Base-by-base conservation (phyloP, 1,140 invertebrate genomes). In the Drosophila tropicalis region DNA sequence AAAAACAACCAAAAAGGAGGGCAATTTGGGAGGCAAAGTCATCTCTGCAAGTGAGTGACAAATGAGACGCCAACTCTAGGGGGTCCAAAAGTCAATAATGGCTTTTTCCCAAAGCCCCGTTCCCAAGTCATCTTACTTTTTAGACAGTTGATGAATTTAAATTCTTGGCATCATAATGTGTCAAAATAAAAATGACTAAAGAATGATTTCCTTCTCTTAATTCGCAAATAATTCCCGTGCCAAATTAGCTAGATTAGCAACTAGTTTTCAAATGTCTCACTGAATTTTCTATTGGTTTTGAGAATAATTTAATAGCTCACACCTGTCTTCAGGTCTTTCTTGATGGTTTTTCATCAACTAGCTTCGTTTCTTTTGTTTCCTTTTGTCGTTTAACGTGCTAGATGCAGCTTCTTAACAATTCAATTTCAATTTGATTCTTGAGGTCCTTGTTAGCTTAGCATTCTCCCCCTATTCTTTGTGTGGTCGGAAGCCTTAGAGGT, bases 1-100 rank as follows among this genome's bases (percentile, higher is more conserved):
- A 36, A 36, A 36, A 36, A 10, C 2, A 36, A 36, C 7, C 5
- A 36, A 47, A 22, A 51, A 51, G 17, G 44, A 51, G 44, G 54
- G 58, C 72, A 62, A 71, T 39, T 66, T 58, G 64, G 64, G 36
- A 40, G 58, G 17, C 41, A 29, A 62, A 22, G 64, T 64, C 66
- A 40, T 40, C 41, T 29, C 51, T 67, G 10, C 56, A 36, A 61
- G 70, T 57, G 71, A 62, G 63, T 62, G 72, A 75, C 72, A 75
- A 75, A 75, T 75, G 72, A 62, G 72, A 25, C 72, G 34, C 22
- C 39, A 68, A 56, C 55, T 58, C 57, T 39, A 47, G 40, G 65
- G 65, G 51, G 44, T 34, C 61, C 56, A 74, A 74, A 57, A 67
- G 57, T 56, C 44, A 51, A 51, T 51, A 51, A 51, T 51, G 44